Evolutionary conservation across 2,888 invertebrate genomes (phyloP).

Genomic region (Drosophila bunnanda): DNA sequence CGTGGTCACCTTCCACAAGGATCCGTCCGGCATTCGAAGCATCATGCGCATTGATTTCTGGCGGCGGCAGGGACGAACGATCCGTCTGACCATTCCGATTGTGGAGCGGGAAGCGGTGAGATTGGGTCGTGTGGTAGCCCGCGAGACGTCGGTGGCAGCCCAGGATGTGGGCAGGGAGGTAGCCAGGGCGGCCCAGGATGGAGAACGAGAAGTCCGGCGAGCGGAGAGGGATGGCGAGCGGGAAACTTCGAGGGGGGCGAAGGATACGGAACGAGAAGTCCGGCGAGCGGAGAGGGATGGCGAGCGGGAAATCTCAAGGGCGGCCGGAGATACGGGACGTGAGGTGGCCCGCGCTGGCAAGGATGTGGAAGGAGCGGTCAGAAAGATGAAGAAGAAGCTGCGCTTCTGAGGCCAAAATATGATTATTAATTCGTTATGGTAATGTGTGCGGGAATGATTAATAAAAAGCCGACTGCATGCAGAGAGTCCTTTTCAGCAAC

Average conservation of each 20-base stretch:
- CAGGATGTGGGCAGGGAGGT: constrained; percentile 5
- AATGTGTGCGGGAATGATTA: constrained; percentile 43
- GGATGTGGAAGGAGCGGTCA: neutral
- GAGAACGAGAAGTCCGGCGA: constrained; percentile 10
- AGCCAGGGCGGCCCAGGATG: constrained; percentile 1
- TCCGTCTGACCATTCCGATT: constrained; percentile 7
- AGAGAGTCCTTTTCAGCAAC: constrained; percentile 34
- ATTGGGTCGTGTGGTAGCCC: neutral
- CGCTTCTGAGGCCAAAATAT: constrained; percentile 15
- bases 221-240: constrained; percentile 12
- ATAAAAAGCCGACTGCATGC: constrained; percentile 47
- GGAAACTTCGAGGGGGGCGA: constrained; percentile 7
- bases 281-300: constrained; percentile 9
- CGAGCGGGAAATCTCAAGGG: constrained; percentile 10
- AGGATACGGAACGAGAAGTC: neutral
- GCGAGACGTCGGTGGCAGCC: neutral
- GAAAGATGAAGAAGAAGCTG: constrained; percentile 17
- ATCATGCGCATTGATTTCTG: constrained; percentile 7
- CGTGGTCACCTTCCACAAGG: constrained; percentile 16
- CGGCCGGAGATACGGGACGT: constrained; percentile 5
- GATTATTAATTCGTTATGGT: constrained; percentile 41
- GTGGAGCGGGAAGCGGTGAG: constrained; percentile 1
- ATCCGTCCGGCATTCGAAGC: neutral
- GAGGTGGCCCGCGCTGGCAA: neutral
- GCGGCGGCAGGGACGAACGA: neutral